Conservation (phyloP, 2,888 invertebrate genomes). For the Anthophora plumipes region DNA sequence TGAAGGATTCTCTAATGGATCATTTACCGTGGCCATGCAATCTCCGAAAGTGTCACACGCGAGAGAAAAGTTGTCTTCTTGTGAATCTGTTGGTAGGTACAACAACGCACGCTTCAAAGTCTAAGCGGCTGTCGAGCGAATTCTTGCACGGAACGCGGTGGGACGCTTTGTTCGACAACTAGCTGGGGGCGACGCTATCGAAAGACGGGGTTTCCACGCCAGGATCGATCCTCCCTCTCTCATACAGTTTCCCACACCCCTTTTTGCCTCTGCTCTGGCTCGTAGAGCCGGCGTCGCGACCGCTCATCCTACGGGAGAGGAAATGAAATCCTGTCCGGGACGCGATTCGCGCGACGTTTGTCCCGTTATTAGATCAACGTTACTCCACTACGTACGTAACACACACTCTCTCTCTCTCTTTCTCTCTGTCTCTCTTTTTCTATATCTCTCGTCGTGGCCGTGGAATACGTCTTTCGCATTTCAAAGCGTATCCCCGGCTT, state of each 20-base stretch:
- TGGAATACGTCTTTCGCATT: conserved; percentile 67
- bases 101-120: conserved; percentile 31
- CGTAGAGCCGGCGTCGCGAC: conserved; percentile 32
- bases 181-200: conserved; percentile 70
- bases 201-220: conserved; percentile 65
- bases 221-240: conserved; percentile 69
- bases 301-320: conserved; percentile 73
- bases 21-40: background rate
- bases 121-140: conserved; percentile 62
- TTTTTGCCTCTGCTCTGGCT: conserved; percentile 19
- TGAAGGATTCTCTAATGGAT: conserved; percentile 1
- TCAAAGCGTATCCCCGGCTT: conserved; percentile 56
- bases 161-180: conserved; percentile 67
- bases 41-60: conserved; percentile 38
- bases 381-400: conserved; percentile 65
- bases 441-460: conserved; percentile 34
- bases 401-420: background rate
- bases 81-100: conserved; percentile 19
- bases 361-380: conserved; percentile 81
- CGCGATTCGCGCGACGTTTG: conserved; percentile 76
- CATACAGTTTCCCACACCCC: conserved; percentile 13
- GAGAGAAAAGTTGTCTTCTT: conserved; percentile 19
- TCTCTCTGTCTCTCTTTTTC: background rate
- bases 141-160: conserved; percentile 55
- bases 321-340: conserved; percentile 81